Conservation (phyloP, 2,888 invertebrate genomes). For the Bombylius discolor region DNA sequence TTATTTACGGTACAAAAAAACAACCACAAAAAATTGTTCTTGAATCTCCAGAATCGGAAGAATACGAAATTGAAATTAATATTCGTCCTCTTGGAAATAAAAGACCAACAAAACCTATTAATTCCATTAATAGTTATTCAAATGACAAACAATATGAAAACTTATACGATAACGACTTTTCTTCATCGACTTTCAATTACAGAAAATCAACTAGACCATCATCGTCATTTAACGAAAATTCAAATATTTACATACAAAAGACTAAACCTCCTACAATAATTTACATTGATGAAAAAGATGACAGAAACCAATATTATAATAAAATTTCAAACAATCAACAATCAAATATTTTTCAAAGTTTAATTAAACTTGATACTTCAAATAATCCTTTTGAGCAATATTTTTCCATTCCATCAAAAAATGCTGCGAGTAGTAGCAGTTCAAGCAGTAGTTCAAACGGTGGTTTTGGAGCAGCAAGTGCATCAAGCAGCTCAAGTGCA, state of each 20-base stretch:
- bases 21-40: conserved; percentile 28
- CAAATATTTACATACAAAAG: conserved; percentile 9
- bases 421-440: background rate
- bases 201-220: background rate
- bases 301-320: conserved; percentile 13
- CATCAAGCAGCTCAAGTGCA: background rate
- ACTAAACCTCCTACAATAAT: conserved; percentile 34
- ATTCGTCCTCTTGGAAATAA: conserved; percentile 30
- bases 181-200: conserved; percentile 14
- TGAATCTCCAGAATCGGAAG: conserved; percentile 22
- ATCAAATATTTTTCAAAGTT: conserved; percentile 28
- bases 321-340: conserved; percentile 18
- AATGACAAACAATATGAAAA: background rate
- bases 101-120: conserved; percentile 7
- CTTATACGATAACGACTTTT: conserved; percentile 6
- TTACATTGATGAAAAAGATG: conserved; percentile 27
- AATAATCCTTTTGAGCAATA: background rate
- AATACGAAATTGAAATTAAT: conserved; percentile 36
- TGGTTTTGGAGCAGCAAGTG: background rate
- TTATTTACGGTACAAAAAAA: background rate
- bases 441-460: background rate
- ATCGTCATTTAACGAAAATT: conserved; percentile 1
- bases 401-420: background rate
- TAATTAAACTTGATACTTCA: conserved; percentile 21
- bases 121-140: conserved; percentile 1